Evolutionary conservation across 2,888 invertebrate species (phyloP).

Genomic region (Tribolium freemani): DNA sequence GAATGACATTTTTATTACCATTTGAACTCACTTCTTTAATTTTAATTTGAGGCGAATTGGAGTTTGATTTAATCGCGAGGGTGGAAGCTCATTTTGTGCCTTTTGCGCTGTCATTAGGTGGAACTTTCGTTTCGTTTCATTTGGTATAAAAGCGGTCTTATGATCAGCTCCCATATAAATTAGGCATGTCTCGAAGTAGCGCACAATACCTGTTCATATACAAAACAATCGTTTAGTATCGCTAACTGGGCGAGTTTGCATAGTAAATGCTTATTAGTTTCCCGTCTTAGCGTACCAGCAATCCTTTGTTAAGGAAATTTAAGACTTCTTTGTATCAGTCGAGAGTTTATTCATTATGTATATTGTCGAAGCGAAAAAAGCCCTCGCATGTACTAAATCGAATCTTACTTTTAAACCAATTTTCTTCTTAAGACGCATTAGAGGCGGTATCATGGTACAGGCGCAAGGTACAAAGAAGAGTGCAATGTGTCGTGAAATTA

Average conservation of each 20-base stretch:
- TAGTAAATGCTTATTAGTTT: slow-evolving; percentile 56
- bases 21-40: not conserved
- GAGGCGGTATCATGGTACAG: slow-evolving; percentile 30
- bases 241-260: slow-evolving; percentile 50
- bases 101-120: not conserved
- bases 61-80: no score
- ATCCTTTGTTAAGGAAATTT: slow-evolving; percentile 57
- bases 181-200: slow-evolving; percentile 29
- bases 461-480: slow-evolving; percentile 48
- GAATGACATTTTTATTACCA: no score
- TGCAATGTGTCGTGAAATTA: slow-evolving; percentile 61
- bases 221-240: slow-evolving; percentile 50
- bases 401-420: slow-evolving; percentile 41
- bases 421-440: slow-evolving; percentile 48
- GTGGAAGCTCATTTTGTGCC: no score
- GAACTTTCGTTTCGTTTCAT: not conserved
- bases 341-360: slow-evolving; percentile 53
- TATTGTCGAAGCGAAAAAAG: not conserved
- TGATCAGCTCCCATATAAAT: slow-evolving; percentile 34
- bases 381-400: slow-evolving; percentile 8
- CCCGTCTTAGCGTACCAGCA: slow-evolving; percentile 51
- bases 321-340: slow-evolving; percentile 56
- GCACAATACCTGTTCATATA: slow-evolving; percentile 50
- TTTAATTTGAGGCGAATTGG: not conserved
- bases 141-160: not conserved